Conservation (phyloP, 2,113 vertebrate genomes). For the Petromus typicus region DNA sequence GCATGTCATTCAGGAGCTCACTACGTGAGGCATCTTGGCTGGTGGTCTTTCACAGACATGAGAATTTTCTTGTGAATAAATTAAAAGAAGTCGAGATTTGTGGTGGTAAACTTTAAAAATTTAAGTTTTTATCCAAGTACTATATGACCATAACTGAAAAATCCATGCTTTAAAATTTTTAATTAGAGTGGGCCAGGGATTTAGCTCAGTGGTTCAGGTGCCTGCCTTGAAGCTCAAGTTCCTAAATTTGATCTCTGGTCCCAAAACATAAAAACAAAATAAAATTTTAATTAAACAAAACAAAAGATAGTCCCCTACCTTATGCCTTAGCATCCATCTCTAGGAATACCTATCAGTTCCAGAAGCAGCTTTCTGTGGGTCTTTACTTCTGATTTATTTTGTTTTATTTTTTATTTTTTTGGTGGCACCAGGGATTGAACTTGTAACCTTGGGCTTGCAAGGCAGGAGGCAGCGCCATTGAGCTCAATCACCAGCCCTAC, state of each 20-base stretch:
- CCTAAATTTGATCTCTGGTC: too few relatives aligned
- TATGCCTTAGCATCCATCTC: neutral
- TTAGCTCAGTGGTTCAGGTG: too few relatives aligned
- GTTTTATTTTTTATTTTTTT: too few relatives aligned
- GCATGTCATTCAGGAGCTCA: accelerated
- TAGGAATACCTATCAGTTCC: neutral
- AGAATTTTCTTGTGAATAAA: slow-evolving; percentile 28
- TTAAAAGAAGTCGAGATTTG: neutral
- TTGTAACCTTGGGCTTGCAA: too few relatives aligned
- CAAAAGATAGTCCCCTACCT: neutral
- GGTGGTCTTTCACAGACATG: slow-evolving; percentile 5
- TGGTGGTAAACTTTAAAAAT: neutral
- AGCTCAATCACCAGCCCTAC: too few relatives aligned
- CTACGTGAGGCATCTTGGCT: neutral
- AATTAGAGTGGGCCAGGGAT: neutral
- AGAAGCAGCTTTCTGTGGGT: neutral
- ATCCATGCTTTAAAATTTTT: neutral
- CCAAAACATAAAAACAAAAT: neutral
- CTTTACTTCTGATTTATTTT: neutral
- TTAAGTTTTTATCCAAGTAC: slow-evolving; percentile 15
- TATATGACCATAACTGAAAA: neutral
- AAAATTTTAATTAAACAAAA: neutral
- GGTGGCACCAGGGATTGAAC: too few relatives aligned
- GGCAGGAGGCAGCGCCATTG: too few relatives aligned
- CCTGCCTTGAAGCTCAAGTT: too few relatives aligned